A percentile compares a stretch with the other conserved stretches of the same genome.
Conservation (phyloP, 2,113 vertebrate genomes). For the Ranitomeya imitator region DNA sequence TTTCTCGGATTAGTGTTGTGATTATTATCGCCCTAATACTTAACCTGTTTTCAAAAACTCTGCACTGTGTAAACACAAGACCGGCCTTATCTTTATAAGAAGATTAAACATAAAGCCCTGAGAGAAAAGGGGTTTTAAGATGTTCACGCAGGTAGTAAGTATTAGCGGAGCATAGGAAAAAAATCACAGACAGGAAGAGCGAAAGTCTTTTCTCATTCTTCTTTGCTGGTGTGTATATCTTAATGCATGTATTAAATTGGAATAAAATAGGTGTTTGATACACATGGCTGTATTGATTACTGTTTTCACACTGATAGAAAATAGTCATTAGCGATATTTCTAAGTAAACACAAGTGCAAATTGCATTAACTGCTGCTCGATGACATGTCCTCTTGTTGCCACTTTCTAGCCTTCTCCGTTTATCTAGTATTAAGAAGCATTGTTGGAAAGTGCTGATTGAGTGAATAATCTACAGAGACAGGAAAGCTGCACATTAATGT, state of each 20-base stretch:
- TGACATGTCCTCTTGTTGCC: slow-evolving; percentile 47
- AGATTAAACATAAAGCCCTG: slow-evolving; percentile 41
- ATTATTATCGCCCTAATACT: slow-evolving; percentile 40
- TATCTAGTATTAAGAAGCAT: slow-evolving; percentile 50
- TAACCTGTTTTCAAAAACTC: slow-evolving; percentile 51
- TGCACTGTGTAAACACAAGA: slow-evolving; percentile 34
- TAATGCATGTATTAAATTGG: not conserved
- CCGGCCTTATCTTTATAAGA: slow-evolving; percentile 44
- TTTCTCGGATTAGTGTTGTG: slow-evolving; percentile 43
- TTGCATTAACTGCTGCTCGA: slow-evolving; percentile 37
- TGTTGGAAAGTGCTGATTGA: slow-evolving; percentile 55
- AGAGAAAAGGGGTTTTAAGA: slow-evolving; percentile 39
- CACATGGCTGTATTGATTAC: slow-evolving; percentile 28
- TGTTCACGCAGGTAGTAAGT: slow-evolving; percentile 13
- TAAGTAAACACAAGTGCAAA: slow-evolving; percentile 48
- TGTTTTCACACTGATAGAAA: slow-evolving; percentile 2
- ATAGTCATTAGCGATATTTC: not conserved
- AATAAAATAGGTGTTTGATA: slow-evolving; percentile 25
- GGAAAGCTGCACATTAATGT: slow-evolving; percentile 43
- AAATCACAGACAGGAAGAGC: not conserved
- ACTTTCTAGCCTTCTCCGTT: slow-evolving; percentile 28
- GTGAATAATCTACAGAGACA: slow-evolving; percentile 51
- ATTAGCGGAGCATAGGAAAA: not conserved
- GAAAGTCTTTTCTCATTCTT: not conserved
- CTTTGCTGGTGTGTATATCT: slow-evolving; percentile 13